These are phyloP conservation scores for Chrysolina americana DNA, from an alignment of 2,888 invertebrate species.

Conservation along the genomic window DNA sequence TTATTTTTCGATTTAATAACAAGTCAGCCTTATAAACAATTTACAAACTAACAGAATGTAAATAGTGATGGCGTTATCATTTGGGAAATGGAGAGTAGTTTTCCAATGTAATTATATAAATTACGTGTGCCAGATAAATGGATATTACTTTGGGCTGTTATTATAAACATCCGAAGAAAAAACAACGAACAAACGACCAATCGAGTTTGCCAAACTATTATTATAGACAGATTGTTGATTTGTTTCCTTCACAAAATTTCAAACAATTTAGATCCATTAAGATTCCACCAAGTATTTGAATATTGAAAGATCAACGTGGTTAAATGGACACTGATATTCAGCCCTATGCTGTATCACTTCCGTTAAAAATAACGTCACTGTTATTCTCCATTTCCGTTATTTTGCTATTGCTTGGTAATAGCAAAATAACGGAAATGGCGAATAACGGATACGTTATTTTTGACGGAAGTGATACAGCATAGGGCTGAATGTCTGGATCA, in stretches of 20 bases:
- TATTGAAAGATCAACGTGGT: too few species aligned
- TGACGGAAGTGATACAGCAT: too few species aligned
- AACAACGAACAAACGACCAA: neutral
- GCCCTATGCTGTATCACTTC: too few species aligned
- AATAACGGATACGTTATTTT: too few species aligned
- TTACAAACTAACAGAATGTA: constrained; percentile 28
- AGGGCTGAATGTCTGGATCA: too few species aligned
- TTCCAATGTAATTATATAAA: constrained; percentile 36
- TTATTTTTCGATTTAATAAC: constrained; percentile 29
- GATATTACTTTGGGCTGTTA: constrained; percentile 37
- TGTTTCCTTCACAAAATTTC: neutral
- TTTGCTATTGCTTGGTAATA: too few species aligned
- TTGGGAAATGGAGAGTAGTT: constrained; percentile 26
- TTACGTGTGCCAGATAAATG: constrained; percentile 26
- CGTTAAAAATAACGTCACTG: too few species aligned
- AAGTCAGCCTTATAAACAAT: constrained; percentile 33
- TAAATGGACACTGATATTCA: too few species aligned
- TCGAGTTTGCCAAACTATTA: neutral
- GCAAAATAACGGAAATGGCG: too few species aligned
- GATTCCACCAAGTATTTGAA: too few species aligned
- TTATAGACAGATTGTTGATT: neutral
- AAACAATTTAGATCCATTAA: too few species aligned
- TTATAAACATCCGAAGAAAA: constrained; percentile 21
- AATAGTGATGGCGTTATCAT: constrained; percentile 39
- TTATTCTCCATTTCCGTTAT: too few species aligned